Percentiles rank a stretch among this genome's conserved stretches.
Evolutionary conservation across 2,888 invertebrate species (phyloP).

Genomic region (Polietes domitor): DNA sequence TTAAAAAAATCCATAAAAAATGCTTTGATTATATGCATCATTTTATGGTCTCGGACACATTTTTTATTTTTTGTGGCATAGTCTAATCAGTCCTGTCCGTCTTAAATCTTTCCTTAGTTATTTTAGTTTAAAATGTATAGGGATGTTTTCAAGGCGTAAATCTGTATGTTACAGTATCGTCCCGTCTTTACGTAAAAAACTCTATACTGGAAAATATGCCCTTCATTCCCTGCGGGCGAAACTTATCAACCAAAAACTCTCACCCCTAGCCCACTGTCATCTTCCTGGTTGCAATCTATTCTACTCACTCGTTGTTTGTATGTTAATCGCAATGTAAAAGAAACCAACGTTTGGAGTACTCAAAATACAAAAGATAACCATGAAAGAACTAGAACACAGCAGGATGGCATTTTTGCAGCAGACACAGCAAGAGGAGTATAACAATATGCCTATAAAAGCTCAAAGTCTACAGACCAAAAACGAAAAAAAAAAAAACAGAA

Average conservation of each 20-base stretch:
- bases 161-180: no score
- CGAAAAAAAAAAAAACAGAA: no score
- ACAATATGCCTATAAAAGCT: slow-evolving; percentile 63
- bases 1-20: no score
- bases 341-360: slow-evolving; percentile 48
- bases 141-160: no score
- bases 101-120: no score
- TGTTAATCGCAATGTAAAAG: slow-evolving; percentile 40
- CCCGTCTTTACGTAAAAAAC: no score
- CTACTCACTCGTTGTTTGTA: slow-evolving; percentile 40
- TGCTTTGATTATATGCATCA: no score
- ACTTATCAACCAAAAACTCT: no score
- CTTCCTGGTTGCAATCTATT: slow-evolving; percentile 62
- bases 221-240: not conserved
- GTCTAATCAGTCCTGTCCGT: no score
- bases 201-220: not conserved
- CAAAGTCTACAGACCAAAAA: slow-evolving; percentile 59
- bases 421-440: slow-evolving; percentile 5
- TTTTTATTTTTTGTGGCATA: no score
- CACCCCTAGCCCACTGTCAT: slow-evolving; percentile 42
- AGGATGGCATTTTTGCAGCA: slow-evolving; percentile 74
- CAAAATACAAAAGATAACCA: slow-evolving; percentile 31
- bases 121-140: no score
- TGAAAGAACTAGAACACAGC: slow-evolving; percentile 77
- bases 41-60: no score